Evolutionary conservation across 2,888 invertebrate genomes (phyloP).

Genomic region (Plemyria rubiginata): DNA sequence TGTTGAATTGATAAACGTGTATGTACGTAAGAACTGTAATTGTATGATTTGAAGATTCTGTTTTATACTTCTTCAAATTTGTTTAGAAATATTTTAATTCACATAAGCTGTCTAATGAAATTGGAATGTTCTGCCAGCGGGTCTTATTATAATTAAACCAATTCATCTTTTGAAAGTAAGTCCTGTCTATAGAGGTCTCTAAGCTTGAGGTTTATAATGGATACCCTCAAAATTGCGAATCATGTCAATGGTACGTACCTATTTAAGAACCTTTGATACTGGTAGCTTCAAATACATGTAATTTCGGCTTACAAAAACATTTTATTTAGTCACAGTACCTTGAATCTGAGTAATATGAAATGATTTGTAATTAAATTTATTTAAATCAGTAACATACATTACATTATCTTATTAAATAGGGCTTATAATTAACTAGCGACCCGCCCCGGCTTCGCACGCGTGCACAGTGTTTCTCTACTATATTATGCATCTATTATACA

Average conservation of each 20-base stretch:
- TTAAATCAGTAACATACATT: no score
- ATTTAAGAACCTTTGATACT: constrained; percentile 2
- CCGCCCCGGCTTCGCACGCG: no score
- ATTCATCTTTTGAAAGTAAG: constrained; percentile 21
- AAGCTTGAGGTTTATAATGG: constrained; percentile 10
- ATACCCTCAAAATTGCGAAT: constrained; percentile 10
- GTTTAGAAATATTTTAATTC: constrained; percentile 1
- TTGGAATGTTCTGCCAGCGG: constrained; percentile 5
- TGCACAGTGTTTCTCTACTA: neutral
- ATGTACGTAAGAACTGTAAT: no score
- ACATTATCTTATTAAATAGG: no score
- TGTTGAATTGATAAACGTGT: no score
- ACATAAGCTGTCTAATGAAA: constrained; percentile 17
- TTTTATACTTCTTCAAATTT: neutral
- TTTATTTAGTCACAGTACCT: no score
- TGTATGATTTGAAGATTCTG: no score
- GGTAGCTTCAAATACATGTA: neutral
- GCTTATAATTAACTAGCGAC: neutral
- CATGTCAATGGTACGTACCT: neutral
- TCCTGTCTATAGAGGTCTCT: constrained; percentile 11
- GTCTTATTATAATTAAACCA: constrained; percentile 15
- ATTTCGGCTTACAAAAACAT: neutral
- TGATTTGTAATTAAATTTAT: no score
- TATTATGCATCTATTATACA: no score
- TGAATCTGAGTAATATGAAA: no score